phyloP scores from a whole-genome alignment of 1,140 invertebrate species.

The Cephus cinctus region DNA sequence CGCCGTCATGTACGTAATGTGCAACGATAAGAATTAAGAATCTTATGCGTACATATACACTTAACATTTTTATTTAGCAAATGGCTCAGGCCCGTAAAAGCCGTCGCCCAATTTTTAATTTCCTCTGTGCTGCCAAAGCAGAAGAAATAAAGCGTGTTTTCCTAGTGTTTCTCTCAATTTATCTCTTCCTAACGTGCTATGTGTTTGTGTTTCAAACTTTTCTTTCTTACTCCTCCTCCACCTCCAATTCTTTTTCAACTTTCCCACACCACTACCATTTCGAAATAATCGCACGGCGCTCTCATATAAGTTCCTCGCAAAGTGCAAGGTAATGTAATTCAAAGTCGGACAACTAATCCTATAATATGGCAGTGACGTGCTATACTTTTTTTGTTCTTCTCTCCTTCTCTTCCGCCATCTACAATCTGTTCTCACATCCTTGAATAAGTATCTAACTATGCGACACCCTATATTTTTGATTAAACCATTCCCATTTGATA shows the following conservation, averaged over 20 bases:
- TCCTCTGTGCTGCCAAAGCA: slow-evolving; percentile 11
- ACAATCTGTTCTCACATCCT: no score
- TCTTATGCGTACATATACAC: slow-evolving; percentile 30
- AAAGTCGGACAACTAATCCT: slow-evolving; percentile 3
- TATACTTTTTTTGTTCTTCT: slow-evolving; percentile 11
- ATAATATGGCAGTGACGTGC: slow-evolving; percentile 22
- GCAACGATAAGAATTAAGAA: slow-evolving; percentile 35
- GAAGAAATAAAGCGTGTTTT: slow-evolving; percentile 16
- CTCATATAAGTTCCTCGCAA: no score
- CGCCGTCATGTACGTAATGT: slow-evolving; percentile 26
- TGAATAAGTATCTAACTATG: no score
- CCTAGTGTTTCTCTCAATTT: slow-evolving; percentile 10
- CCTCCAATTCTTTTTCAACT: no score
- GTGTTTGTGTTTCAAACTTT: slow-evolving; percentile 9
- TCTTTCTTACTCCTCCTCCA: slow-evolving; percentile 6
- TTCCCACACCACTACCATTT: no score
- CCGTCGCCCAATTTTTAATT: slow-evolving; percentile 16
- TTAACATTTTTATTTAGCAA: slow-evolving; percentile 28
- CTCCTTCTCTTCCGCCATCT: slow-evolving; percentile 3
- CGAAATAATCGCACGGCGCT: slow-evolving; percentile 10
- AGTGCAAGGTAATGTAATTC: no score
- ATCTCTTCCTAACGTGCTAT: slow-evolving; percentile 14
- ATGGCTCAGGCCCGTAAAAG: slow-evolving; percentile 20
- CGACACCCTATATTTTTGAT: no score
- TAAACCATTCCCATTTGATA: no score